These are phyloP conservation scores for Stomatorhinus ivindoensis DNA, from an alignment of 2,113 vertebrate genomes.

Conservation along the genomic window DNA sequence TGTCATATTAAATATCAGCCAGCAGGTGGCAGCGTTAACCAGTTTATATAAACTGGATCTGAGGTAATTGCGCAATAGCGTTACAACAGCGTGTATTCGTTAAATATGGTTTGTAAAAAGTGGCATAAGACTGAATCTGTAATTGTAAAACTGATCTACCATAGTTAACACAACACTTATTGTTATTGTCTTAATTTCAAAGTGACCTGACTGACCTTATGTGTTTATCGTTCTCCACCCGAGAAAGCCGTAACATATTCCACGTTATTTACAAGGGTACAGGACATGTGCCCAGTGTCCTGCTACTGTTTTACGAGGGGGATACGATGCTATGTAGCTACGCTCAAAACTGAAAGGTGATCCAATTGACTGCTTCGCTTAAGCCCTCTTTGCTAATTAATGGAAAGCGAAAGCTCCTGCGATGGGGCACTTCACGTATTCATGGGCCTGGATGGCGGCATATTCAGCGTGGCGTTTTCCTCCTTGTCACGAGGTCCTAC, in stretches of 20 bases:
- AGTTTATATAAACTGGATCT: neutral
- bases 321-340: neutral
- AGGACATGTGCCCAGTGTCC: neutral
- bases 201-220: neutral
- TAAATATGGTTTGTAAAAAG: neutral
- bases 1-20: neutral
- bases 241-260: neutral
- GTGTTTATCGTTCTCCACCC: neutral
- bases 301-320: neutral
- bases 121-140: neutral
- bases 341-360: neutral
- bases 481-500: constrained; percentile 63
- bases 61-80: neutral
- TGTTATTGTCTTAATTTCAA: neutral
- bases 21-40: constrained; percentile 2
- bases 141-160: neutral
- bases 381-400: constrained; percentile 13
- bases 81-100: neutral
- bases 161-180: neutral
- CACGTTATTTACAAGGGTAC: neutral
- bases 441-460: neutral
- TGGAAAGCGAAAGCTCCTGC: neutral
- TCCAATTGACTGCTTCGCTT: neutral
- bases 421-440: neutral
- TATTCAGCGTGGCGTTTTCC: neutral